Evolutionary conservation across 2,888 invertebrate species (phyloP).

Genomic region (Quadroppia sp.): DNA sequence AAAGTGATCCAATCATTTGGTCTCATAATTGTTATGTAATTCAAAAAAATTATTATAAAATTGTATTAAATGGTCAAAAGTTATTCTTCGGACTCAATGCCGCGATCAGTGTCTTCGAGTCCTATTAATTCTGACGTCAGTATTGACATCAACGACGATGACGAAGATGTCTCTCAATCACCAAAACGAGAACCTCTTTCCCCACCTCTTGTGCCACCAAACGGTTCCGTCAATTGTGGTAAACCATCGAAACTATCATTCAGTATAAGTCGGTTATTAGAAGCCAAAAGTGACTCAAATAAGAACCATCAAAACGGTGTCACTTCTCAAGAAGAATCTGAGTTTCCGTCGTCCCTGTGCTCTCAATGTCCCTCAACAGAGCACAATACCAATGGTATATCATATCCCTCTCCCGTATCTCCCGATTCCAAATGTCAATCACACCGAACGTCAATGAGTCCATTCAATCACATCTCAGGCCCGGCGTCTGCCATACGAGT

Average conservation of each 20-base stretch:
- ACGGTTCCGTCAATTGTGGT: constrained; percentile 27
- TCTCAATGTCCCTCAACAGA: constrained; percentile 42
- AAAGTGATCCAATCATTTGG: background rate
- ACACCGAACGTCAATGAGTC: constrained; percentile 37
- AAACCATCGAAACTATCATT: constrained; percentile 60
- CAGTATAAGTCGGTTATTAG: constrained; percentile 74
- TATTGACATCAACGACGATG: constrained; percentile 37
- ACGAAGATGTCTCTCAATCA: constrained; percentile 36
- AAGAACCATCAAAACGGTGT: constrained; percentile 36
- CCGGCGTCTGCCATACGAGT: constrained; percentile 53
- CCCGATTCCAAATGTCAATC: constrained; percentile 43
- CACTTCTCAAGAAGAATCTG: constrained; percentile 23
- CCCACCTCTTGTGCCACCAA: constrained; percentile 29
- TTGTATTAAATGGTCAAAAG: constrained; percentile 21
- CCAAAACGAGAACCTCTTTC: constrained; percentile 14
- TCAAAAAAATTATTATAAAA: background rate
- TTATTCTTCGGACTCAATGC: constrained; percentile 31
- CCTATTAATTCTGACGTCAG: constrained; percentile 37
- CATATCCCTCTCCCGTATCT: constrained; percentile 40
- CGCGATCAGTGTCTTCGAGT: constrained; percentile 38
- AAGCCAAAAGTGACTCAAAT: constrained; percentile 43
- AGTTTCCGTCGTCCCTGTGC: constrained; percentile 20
- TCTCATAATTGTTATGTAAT: background rate
- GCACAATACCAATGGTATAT: constrained; percentile 36
- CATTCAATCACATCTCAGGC: constrained; percentile 45